Percentiles rank a stretch among this genome's conserved stretches.
These are phyloP conservation scores for Hirudo medicinalis DNA, from an alignment of 1,140 invertebrate genomes.

Conservation along the genomic window DNA sequence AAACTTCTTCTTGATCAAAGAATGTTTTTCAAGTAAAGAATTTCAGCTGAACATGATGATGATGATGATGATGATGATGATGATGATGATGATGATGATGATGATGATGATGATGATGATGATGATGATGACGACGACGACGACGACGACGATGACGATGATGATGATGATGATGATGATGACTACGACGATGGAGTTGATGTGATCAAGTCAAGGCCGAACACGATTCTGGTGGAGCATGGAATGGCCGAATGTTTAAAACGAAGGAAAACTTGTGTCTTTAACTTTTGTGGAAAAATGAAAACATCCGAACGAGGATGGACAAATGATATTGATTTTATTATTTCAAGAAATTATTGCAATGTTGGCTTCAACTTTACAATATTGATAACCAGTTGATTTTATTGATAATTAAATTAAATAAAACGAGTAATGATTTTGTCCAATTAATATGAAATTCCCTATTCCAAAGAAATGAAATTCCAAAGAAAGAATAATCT, in stretches of 20 bases:
- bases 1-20: too few species aligned
- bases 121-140: slow-evolving; percentile 22
- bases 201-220: neutral
- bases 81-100: slow-evolving; percentile 24
- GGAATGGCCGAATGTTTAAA: neutral
- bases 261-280: too few species aligned
- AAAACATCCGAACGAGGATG: neutral
- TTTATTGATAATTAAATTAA: too few species aligned
- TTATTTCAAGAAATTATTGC: too few species aligned
- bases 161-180: slow-evolving; percentile 23
- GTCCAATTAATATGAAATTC: too few species aligned
- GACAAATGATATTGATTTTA: neutral
- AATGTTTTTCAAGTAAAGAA: neutral
- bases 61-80: slow-evolving; percentile 26
- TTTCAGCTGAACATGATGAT: slow-evolving; percentile 23
- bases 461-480: too few species aligned
- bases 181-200: slow-evolving; percentile 4
- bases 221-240: neutral
- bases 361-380: too few species aligned
- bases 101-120: slow-evolving; percentile 23
- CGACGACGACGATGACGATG: slow-evolving; percentile 22
- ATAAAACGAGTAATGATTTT: too few species aligned
- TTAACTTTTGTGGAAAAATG: too few species aligned
- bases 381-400: too few species aligned
- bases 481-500: too few species aligned